These are phyloP conservation scores for Clarias pachynema DNA, from an alignment of 2,797 vertebrate genomes.

Conservation along the genomic window DNA sequence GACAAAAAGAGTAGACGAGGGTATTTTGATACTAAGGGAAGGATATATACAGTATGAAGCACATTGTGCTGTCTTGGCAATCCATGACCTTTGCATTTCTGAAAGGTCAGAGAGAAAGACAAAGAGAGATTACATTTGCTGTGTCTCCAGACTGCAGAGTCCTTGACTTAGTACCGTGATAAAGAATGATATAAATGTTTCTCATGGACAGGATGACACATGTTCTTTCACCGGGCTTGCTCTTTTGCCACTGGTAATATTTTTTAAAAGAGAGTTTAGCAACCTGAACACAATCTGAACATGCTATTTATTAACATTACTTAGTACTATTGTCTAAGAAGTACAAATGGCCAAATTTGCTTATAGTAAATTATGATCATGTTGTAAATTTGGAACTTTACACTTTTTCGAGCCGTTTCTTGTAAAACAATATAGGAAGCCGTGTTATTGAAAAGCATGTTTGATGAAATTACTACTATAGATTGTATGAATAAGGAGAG, in stretches of 20 bases:
- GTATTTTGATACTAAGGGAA: neutral
- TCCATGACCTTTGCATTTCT: constrained; percentile 62
- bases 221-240: neutral
- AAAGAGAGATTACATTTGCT: constrained; percentile 68
- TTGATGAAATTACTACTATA: too few species aligned
- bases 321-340: neutral
- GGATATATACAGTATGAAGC: constrained; percentile 50
- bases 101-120: constrained; percentile 53
- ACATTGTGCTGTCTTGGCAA: constrained; percentile 63
- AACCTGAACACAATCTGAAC: too few species aligned
- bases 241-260: neutral
- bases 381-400: neutral
- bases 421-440: neutral
- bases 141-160: constrained; percentile 61
- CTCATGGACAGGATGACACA: neutral
- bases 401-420: neutral
- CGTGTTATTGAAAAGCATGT: neutral
- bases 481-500: neutral
- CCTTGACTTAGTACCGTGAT: constrained; percentile 58
- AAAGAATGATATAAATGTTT: constrained; percentile 10
- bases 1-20: neutral
- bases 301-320: neutral
- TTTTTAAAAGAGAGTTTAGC: neutral
- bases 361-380: neutral
- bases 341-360: neutral